Evolutionary conservation across 1,140 invertebrate genomes (phyloP).

Genomic region (Drosophila sturtevanti): DNA sequence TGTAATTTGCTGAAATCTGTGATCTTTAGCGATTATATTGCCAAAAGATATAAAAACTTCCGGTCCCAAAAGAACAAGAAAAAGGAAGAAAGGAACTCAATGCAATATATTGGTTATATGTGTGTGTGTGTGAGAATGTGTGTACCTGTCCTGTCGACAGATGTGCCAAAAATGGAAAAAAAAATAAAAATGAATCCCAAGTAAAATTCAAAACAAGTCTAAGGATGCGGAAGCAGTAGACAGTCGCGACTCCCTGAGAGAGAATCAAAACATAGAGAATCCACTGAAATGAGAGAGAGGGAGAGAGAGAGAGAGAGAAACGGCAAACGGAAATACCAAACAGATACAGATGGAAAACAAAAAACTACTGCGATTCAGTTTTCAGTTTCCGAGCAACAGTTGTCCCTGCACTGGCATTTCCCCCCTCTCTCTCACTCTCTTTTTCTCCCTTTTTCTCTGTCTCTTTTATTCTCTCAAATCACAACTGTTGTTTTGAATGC

Average conservation of each 20-base stretch:
- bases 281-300: slow-evolving; percentile 36
- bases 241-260: slow-evolving; percentile 16
- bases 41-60: slow-evolving; percentile 70
- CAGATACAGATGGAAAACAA: slow-evolving; percentile 35
- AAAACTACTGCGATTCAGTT: slow-evolving; percentile 28
- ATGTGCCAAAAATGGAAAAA: slow-evolving; percentile 62
- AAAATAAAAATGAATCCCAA: slow-evolving; percentile 28
- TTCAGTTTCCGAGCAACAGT: slow-evolving; percentile 62
- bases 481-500: slow-evolving; percentile 74
- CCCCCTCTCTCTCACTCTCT: background rate
- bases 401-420: slow-evolving; percentile 47
- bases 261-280: slow-evolving; percentile 69
- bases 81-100: slow-evolving; percentile 38
- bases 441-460: background rate
- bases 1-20: slow-evolving; percentile 66
- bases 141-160: slow-evolving; percentile 70
- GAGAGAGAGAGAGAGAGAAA: slow-evolving; percentile 31
- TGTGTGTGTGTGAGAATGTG: background rate
- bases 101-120: too few relatives aligned
- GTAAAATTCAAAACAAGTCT: slow-evolving; percentile 23
- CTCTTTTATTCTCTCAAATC: slow-evolving; percentile 34
- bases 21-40: slow-evolving; percentile 64
- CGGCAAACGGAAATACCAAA: slow-evolving; percentile 63
- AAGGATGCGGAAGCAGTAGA: slow-evolving; percentile 66
- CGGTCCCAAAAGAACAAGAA: slow-evolving; percentile 35